phyloP scores from a whole-genome alignment of 1,140 invertebrate genomes.

The Drosophila leontia region DNA sequence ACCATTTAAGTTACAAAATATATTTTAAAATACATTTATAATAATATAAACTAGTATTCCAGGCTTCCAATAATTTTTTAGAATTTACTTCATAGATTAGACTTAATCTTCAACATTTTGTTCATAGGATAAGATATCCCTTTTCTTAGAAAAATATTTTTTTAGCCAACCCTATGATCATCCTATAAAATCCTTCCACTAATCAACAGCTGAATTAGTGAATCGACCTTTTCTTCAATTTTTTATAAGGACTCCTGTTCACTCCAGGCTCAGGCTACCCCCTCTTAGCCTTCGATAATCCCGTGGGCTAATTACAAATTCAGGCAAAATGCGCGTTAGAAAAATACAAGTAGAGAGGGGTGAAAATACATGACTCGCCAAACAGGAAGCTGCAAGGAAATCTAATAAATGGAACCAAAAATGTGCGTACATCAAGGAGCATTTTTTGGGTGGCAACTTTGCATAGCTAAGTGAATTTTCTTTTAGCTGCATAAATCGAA shows the following conservation, averaged over 20 bases:
- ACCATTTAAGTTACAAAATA: not conserved
- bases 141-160: not conserved
- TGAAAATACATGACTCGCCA: conserved; percentile 8
- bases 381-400: conserved; percentile 73
- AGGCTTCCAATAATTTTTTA: not conserved
- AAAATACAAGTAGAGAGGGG: conserved; percentile 59
- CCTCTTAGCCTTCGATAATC: not conserved
- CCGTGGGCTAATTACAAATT: conserved; percentile 74
- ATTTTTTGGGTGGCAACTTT: conserved; percentile 20
- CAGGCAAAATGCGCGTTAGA: conserved; percentile 55
- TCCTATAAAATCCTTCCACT: not conserved
- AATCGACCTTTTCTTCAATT: conserved; percentile 12
- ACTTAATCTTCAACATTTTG: too few relatives aligned
- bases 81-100: not conserved
- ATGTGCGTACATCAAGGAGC: conserved; percentile 77
- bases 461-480: conserved; percentile 71
- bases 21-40: not conserved
- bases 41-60: too few relatives aligned
- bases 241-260: conserved; percentile 20
- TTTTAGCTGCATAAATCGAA: conserved; percentile 72
- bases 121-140: not conserved
- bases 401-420: conserved; percentile 85
- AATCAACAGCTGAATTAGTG: conserved; percentile 37
- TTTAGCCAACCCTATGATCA: not conserved
- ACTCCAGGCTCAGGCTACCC: not conserved